Percentiles rank a stretch among this genome's conserved stretches.
These are phyloP conservation scores for Xiphias gladius DNA, from an alignment of 2,113 vertebrate genomes.

Conservation along the genomic window DNA sequence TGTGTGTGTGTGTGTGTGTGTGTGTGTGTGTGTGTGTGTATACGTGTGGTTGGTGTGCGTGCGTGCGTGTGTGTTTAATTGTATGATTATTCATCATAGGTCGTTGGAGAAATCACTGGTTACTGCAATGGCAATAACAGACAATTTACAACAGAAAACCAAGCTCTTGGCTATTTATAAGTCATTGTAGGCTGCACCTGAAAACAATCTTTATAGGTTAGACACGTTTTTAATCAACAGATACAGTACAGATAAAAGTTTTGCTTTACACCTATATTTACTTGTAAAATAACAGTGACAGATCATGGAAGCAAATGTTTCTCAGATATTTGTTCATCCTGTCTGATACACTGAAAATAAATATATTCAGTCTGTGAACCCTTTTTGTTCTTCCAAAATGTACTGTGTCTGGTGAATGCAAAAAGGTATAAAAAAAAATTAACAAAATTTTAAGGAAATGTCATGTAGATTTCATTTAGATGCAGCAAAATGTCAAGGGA, in stretches of 20 bases:
- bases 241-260: background rate
- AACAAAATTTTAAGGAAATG: background rate
- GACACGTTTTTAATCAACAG: background rate
- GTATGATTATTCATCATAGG: background rate
- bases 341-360: background rate
- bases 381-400: background rate
- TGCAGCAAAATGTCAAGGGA: background rate
- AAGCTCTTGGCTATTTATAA: background rate
- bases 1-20: too few relatives aligned
- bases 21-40: too few relatives aligned
- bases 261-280: background rate
- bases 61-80: background rate
- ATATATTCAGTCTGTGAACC: background rate
- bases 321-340: background rate
- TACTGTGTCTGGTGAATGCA: background rate
- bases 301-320: background rate
- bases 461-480: background rate
- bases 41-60: too few relatives aligned
- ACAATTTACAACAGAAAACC: background rate
- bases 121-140: background rate
- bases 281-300: background rate
- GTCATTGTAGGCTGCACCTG: background rate
- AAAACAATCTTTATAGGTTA: background rate
- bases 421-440: background rate
- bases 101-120: background rate